Evolutionary conservation across 2,888 invertebrate species (phyloP).

Genomic region (Leucoptera coffeella): DNA sequence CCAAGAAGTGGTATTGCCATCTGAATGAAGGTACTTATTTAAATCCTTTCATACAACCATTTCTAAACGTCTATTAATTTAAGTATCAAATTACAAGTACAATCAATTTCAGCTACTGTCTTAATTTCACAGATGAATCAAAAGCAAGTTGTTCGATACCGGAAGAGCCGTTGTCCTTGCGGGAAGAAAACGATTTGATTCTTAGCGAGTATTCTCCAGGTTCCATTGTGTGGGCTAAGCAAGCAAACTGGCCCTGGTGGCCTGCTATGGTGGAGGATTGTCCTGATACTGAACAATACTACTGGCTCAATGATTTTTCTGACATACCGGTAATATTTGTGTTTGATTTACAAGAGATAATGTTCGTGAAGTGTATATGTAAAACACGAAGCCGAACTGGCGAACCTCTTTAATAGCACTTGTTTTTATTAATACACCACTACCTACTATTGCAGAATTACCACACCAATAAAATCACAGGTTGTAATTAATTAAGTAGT

Average conservation of each 20-base stretch:
- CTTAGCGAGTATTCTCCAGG: slow-evolving; percentile 57
- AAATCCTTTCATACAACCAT: too few species aligned
- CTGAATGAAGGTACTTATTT: slow-evolving; percentile 55
- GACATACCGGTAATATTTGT: slow-evolving; percentile 50
- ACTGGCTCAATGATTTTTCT: slow-evolving; percentile 50
- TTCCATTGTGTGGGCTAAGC: slow-evolving; percentile 60
- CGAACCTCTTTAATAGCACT: too few species aligned
- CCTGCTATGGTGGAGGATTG: slow-evolving; percentile 67
- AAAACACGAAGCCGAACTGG: too few species aligned
- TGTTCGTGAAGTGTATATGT: too few species aligned
- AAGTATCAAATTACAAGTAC: too few species aligned
- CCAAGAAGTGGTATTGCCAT: slow-evolving; percentile 55
- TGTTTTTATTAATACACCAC: too few species aligned
- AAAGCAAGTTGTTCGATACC: slow-evolving; percentile 44
- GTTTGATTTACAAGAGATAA: too few species aligned
- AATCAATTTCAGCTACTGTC: too few species aligned
- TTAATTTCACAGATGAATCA: slow-evolving; percentile 28
- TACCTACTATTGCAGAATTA: too few species aligned
- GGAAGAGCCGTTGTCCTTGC: slow-evolving; percentile 30
- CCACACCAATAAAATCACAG: too few species aligned
- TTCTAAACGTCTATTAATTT: too few species aligned
- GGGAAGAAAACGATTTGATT: slow-evolving; percentile 48
- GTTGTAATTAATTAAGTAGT: too few species aligned
- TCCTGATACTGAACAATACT: slow-evolving; percentile 55
- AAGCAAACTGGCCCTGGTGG: slow-evolving; percentile 63